Evolutionary conservation across 2,113 vertebrate species (phyloP).

Genomic region (Sorex fumeus): DNA sequence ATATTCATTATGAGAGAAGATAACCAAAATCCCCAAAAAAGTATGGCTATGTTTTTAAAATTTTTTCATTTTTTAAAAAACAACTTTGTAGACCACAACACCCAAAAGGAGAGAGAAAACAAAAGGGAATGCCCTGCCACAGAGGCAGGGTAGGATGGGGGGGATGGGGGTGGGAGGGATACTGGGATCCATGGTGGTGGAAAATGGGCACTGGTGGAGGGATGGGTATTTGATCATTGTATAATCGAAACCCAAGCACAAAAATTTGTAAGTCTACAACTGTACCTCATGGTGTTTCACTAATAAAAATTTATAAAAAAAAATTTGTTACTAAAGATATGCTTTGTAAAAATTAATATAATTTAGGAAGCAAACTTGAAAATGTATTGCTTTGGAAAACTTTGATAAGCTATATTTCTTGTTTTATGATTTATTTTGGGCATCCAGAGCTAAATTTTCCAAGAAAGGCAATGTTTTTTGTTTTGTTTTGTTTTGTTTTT

Average conservation of each 20-base stretch:
- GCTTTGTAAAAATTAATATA: slow-evolving; percentile 47
- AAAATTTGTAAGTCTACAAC: no score
- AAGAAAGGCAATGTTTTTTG: neutral
- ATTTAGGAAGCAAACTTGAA: slow-evolving; percentile 35
- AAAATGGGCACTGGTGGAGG: no score
- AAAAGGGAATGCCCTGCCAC: no score
- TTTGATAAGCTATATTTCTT: neutral
- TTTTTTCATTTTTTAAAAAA: neutral
- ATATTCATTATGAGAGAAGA: neutral
- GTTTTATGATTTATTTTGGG: slow-evolving; percentile 21
- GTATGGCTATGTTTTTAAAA: neutral
- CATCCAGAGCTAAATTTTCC: slow-evolving; percentile 21
- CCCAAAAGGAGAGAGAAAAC: no score
- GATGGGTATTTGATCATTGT: no score
- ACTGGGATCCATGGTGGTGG: no score
- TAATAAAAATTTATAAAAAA: neutral
- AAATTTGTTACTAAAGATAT: neutral
- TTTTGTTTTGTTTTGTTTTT: no score
- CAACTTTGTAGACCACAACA: no score
- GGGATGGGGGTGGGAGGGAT: no score
- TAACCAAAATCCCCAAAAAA: neutral
- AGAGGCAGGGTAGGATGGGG: no score
- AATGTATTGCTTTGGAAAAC: slow-evolving; percentile 8
- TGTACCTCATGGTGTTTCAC: no score
- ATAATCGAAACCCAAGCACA: no score